Percentiles rank a stretch among this genome's conserved stretches.
phyloP scores from a whole-genome alignment of 2,113 vertebrate genomes.

The Tenrec ecaudatus region DNA sequence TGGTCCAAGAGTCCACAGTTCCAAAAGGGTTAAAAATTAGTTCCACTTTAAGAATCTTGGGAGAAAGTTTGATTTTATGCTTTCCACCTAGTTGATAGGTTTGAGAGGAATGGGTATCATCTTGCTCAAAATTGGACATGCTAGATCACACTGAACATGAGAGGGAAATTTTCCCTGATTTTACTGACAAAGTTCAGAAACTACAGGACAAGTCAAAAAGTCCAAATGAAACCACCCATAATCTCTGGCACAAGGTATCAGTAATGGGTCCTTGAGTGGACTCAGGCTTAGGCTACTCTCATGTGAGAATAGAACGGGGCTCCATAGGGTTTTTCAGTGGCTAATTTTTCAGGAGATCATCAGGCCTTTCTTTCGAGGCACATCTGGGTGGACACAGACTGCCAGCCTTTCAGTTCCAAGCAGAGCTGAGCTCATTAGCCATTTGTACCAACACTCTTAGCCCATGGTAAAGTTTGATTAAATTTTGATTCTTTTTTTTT shows the following conservation, averaged over 20 bases:
- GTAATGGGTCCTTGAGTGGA: neutral
- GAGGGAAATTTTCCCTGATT: conserved; percentile 35
- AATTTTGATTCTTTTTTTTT: too few relatives aligned
- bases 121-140: conserved; percentile 35
- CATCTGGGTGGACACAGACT: neutral
- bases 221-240: conserved; percentile 27
- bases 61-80: conserved; percentile 35
- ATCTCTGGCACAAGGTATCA: neutral
- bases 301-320: neutral
- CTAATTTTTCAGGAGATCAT: neutral
- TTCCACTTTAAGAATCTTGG: conserved; percentile 7
- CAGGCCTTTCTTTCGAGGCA: neutral
- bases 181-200: conserved; percentile 54
- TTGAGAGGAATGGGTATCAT: conserved; percentile 26
- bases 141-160: conserved; percentile 11
- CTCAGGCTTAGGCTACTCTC: neutral
- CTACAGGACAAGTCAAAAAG: neutral
- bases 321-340: neutral
- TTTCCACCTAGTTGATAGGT: neutral
- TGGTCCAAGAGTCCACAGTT: neutral
- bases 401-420: neutral
- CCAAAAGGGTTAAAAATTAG: conserved; percentile 28
- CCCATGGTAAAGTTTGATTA: conserved; percentile 27
- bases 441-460: neutral
- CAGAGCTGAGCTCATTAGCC: neutral